Evolutionary conservation across 2,113 vertebrate genomes (phyloP), one percentile per base, ranked within the genome.

Genomic region (Picathartes gymnocephalus): DNA sequence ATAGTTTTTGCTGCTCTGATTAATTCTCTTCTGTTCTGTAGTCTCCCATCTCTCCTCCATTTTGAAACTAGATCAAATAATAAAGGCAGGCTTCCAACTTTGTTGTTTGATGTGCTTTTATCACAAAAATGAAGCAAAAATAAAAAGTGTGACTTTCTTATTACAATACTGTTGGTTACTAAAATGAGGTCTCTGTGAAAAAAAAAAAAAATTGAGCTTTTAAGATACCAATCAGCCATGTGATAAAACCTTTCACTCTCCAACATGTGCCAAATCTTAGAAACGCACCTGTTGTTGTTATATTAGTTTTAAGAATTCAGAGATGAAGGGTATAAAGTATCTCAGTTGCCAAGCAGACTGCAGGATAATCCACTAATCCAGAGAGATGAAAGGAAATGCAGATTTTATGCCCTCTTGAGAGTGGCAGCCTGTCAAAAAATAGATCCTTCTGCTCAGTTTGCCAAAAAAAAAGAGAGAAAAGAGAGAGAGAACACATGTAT

Each of bases 361-460:
- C 40, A 62, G 79, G 86, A 85, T 97, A 96, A 96, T 95, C 90
- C 90, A 77, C 83, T 96, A 97, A 96, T 96, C 93, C 93, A 94
- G 72, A 90, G 3, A 96, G 81, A 94, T 97, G 92, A 97, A 97
- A 96, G 86, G 68, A 91, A 95, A 96, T 96, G 92, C 93, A 97
- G 82, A 96, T 97, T 96, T 96, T 96, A 92, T 97, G 91, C 84
- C 61, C 90, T 92, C 69, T 96, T 79, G 81, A 96, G 92, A 93
- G 53, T 90, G 78, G 50, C 88, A 97, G 91, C 54, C 37, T 97
- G 86, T 95, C 91, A 96, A 93, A 92, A 96, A 93, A 93, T 28
- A 89, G 90, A 95, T 93, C 84, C 56, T 93, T 95, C 80, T 92
- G 48, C 81, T 94, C 51, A 84, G 56, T 51, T 84, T 95, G 74